Percentiles rank a stretch among this genome's conserved stretches.
Evolutionary conservation across 2,888 invertebrate species (phyloP).

Genomic region (Heliconius erato): DNA sequence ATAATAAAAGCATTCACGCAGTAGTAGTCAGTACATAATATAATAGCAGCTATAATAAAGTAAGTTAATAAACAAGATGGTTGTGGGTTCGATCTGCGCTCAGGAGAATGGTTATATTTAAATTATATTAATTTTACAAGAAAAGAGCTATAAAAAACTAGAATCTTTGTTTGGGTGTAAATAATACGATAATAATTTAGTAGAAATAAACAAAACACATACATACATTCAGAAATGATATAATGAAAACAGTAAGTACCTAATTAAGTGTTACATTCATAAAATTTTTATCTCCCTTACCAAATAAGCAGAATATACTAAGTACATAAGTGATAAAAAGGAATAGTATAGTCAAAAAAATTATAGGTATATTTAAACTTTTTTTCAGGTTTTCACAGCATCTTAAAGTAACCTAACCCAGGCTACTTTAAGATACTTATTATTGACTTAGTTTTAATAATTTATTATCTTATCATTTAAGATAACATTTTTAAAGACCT

Average conservation of each 20-base stretch:
- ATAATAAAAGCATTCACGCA: conserved; percentile 16
- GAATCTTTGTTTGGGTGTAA: background rate
- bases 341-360: background rate
- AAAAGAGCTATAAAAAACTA: background rate
- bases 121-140: background rate
- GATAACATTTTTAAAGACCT: background rate
- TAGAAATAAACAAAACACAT: background rate
- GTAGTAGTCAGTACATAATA: background rate
- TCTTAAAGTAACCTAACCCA: too few species aligned
- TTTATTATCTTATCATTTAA: background rate
- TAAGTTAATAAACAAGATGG: background rate
- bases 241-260: background rate
- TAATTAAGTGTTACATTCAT: background rate
- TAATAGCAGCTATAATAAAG: background rate
- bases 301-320: background rate
- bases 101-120: too few species aligned
- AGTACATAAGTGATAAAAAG: background rate
- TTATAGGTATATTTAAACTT: too few species aligned
- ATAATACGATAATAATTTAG: background rate
- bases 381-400: too few species aligned
- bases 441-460: background rate
- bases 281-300: background rate
- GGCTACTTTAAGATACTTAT: background rate
- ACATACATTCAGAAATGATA: background rate
- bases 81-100: background rate